A percentile compares a stretch with the other conserved stretches of the same genome.
phyloP scores from a whole-genome alignment of 53 echinoderm and acorn worm genomes.

The Hippasteria phrygiana region DNA sequence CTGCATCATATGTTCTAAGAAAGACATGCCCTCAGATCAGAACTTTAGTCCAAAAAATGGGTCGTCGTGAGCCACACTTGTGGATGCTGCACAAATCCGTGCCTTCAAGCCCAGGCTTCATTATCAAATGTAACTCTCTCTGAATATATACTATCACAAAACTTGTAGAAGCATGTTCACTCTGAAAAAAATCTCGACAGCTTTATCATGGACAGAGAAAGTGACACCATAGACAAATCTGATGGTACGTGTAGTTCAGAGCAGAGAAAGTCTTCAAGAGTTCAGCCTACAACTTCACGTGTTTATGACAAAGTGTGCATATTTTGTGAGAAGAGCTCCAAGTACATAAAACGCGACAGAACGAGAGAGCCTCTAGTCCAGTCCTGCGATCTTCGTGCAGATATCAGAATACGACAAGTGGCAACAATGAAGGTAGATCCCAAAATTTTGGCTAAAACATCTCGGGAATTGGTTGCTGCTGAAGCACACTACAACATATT shows the following conservation, averaged over 20 bases:
- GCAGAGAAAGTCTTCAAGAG: slow-evolving; percentile 19
- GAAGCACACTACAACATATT: slow-evolving; percentile 66
- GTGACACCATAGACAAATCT: background rate
- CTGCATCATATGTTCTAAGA: no score
- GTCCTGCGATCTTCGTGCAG: slow-evolving; percentile 56
- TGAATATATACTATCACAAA: slow-evolving; percentile 11
- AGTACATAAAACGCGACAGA: slow-evolving; percentile 45
- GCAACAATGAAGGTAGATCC: slow-evolving; percentile 61
- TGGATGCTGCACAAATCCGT: background rate
- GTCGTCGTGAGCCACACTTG: background rate
- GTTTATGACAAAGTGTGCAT: slow-evolving; percentile 60
- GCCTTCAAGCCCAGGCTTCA: slow-evolving; percentile 2
- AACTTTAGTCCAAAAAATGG: no score
- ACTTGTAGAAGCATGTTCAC: slow-evolving; percentile 43
- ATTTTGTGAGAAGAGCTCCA: slow-evolving; percentile 54
- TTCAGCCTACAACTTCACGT: slow-evolving; percentile 4
- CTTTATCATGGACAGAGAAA: background rate
- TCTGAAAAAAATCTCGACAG: slow-evolving; percentile 11
- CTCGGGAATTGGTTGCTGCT: slow-evolving; percentile 59
- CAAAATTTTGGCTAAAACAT: slow-evolving; percentile 45
- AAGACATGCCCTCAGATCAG: no score
- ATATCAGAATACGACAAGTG: slow-evolving; percentile 33
- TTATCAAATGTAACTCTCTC: slow-evolving; percentile 1
- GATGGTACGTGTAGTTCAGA: background rate
- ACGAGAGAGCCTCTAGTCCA: slow-evolving; percentile 49